phyloP scores from a whole-genome alignment of 2,797 vertebrate genomes.

The Benthosema pterotum region DNA sequence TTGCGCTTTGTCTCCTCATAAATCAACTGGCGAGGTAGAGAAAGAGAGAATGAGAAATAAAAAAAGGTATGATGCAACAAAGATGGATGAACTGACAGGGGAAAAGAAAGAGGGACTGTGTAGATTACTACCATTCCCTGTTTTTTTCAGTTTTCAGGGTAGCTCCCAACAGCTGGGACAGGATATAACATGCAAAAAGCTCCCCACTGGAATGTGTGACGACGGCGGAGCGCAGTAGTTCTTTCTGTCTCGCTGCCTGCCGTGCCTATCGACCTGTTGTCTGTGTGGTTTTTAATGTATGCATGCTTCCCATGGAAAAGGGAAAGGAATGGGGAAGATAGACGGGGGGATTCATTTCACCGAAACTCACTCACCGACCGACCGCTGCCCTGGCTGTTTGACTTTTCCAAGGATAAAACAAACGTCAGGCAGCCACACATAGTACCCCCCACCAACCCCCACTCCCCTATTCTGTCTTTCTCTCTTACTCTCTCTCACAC shows the following conservation, averaged over 20 bases:
- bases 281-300: constrained; percentile 31
- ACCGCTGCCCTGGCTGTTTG: constrained; percentile 27
- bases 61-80: constrained; percentile 27
- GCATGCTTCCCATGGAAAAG: constrained; percentile 20
- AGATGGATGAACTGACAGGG: constrained; percentile 33
- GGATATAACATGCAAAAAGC: constrained; percentile 77
- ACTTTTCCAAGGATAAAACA: constrained; percentile 44
- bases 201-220: constrained; percentile 74
- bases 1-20: constrained; percentile 21
- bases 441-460: constrained; percentile 3
- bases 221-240: constrained; percentile 37
- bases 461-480: not conserved
- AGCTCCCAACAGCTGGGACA: constrained; percentile 66
- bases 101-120: constrained; percentile 45
- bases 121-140: constrained; percentile 42
- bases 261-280: constrained; percentile 30
- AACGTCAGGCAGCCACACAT: constrained; percentile 6
- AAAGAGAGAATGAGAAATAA: too few relatives aligned
- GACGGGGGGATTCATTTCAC: constrained; percentile 12
- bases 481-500: not conserved
- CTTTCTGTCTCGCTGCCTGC: constrained; percentile 22
- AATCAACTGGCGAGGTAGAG: constrained; percentile 17
- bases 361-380: constrained; percentile 11
- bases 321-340: constrained; percentile 12
- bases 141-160: too few relatives aligned